Evolutionary conservation across 2,888 invertebrate species (phyloP).

Genomic region (Macrosoma leucophasiata): DNA sequence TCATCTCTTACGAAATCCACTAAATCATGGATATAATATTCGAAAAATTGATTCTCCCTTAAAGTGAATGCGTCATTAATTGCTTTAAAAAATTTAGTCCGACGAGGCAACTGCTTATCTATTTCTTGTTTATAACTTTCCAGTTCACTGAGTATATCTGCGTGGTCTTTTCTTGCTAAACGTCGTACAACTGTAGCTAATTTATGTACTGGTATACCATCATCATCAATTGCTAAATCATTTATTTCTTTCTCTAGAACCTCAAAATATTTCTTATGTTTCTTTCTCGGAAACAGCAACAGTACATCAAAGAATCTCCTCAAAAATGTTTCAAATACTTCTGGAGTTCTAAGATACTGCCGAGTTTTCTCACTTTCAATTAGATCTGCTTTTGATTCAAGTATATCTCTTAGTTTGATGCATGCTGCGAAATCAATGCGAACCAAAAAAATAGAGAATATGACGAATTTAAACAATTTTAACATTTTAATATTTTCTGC

Average conservation of each 20-base stretch:
- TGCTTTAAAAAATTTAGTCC: slow-evolving; percentile 36
- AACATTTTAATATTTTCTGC: too few species aligned
- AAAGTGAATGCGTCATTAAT: slow-evolving; percentile 41
- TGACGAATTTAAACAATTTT: too few species aligned
- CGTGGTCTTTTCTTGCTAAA: slow-evolving; percentile 32
- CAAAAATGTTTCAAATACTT: slow-evolving; percentile 46
- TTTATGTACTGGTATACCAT: slow-evolving; percentile 31
- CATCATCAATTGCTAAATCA: slow-evolving; percentile 28
- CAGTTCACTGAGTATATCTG: slow-evolving; percentile 34
- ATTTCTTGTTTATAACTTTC: slow-evolving; percentile 29
- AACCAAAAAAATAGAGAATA: too few species aligned
- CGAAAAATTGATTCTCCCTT: slow-evolving; percentile 35
- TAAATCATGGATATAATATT: slow-evolving; percentile 39
- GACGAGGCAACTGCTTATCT: slow-evolving; percentile 24
- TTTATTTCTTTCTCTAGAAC: too few species aligned
- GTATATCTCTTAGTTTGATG: too few species aligned
- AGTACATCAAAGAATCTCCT: slow-evolving; percentile 35
- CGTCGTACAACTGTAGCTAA: slow-evolving; percentile 33
- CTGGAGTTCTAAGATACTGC: too few species aligned
- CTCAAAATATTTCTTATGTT: too few species aligned
- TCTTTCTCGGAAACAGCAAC: slow-evolving; percentile 30
- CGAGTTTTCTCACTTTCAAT: too few species aligned
- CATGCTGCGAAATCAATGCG: too few species aligned
- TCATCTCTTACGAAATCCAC: slow-evolving; percentile 26
- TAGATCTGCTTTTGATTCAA: too few species aligned